These are phyloP conservation scores for Pseudococcus longispinus DNA, from an alignment of 2,888 invertebrate species.

Conservation along the genomic window DNA sequence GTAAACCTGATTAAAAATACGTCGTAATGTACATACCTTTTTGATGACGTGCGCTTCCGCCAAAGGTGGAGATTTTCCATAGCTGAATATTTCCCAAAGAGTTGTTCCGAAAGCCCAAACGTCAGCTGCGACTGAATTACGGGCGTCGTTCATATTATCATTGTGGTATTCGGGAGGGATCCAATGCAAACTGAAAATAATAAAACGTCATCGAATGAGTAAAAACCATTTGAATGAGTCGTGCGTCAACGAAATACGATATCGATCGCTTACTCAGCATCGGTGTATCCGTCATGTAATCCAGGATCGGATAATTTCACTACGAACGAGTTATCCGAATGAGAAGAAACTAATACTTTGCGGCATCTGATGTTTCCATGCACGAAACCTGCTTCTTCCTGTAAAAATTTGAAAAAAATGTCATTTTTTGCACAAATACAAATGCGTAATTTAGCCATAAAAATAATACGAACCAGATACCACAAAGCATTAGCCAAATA, in stretches of 20 bases:
- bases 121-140: conserved; percentile 76
- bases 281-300: conserved; percentile 69
- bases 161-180: conserved; percentile 84
- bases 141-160: conserved; percentile 72
- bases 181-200: conserved; percentile 79
- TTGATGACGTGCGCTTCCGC: conserved; percentile 62
- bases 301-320: conserved; percentile 88
- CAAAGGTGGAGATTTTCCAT: conserved; percentile 66
- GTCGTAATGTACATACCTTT: conserved; percentile 61
- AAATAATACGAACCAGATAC: conserved; percentile 72
- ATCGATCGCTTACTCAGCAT: conserved; percentile 71
- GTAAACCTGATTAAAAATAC: not conserved
- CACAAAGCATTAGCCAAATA: conserved; percentile 84
- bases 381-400: conserved; percentile 80
- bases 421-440: not conserved
- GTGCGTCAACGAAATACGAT: not conserved
- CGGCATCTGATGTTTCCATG: conserved; percentile 86
- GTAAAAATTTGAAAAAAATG: conserved; percentile 56
- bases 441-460: not conserved
- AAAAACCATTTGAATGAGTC: too few relatives aligned
- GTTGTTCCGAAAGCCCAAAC: conserved; percentile 93
- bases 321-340: conserved; percentile 72
- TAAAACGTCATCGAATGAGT: not conserved
- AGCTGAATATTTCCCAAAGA: conserved; percentile 89
- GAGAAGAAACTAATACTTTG: conserved; percentile 79